A percentile compares a stretch with the other conserved stretches of the same genome.
These are phyloP conservation scores for Muntiacus muntjak DNA, from an alignment of 2,113 vertebrate species.

Conservation along the genomic window DNA sequence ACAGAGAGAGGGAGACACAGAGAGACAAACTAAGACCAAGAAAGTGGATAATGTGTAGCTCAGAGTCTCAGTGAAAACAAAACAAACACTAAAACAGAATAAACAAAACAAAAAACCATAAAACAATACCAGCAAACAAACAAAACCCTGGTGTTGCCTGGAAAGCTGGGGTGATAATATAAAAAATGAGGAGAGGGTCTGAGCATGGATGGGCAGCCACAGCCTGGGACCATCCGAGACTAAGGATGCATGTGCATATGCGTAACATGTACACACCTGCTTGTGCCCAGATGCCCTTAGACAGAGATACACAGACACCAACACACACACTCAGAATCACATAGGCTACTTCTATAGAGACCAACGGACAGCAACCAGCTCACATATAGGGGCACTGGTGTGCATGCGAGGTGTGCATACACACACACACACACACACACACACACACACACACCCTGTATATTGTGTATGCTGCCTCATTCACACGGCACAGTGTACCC, in stretches of 20 bases:
- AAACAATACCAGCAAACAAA: background rate
- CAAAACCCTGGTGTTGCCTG: background rate
- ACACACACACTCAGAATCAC: background rate
- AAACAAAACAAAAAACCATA: background rate
- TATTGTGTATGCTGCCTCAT: background rate
- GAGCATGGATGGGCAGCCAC: background rate
- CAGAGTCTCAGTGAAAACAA: conserved; percentile 2
- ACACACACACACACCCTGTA: no score
- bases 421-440: background rate
- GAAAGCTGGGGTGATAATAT: background rate
- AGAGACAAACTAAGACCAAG: conserved; percentile 23
- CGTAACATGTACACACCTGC: background rate
- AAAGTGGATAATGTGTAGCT: background rate
- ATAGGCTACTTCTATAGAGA: background rate
- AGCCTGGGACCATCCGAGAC: background rate
- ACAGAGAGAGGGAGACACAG: background rate
- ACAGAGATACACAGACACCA: background rate
- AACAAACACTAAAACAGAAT: background rate
- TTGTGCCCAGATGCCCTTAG: background rate
- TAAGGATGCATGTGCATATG: background rate
- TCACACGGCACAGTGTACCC: background rate
- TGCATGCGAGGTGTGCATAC: background rate
- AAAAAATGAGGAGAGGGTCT: background rate
- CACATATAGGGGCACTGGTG: background rate
- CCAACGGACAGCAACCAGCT: background rate